Evolutionary conservation across 2,888 invertebrate species (phyloP).

Genomic region (Drosophila picticornis): DNA sequence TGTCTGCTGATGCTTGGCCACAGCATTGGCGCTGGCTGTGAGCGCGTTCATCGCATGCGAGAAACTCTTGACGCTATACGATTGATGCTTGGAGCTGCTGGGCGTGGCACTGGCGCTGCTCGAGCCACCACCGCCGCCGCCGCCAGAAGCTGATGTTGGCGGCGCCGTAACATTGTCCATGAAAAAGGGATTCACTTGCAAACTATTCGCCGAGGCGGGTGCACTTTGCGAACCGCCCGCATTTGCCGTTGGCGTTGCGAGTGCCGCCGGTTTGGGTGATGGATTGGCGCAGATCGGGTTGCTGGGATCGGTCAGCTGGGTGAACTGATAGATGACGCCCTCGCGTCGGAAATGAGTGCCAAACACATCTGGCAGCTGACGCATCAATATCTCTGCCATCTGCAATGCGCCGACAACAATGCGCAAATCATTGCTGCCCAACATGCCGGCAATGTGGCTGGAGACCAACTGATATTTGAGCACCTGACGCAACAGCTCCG

Average conservation of each 20-base stretch:
- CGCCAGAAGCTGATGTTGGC: slow-evolving; percentile 4
- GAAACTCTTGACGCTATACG: slow-evolving; percentile 83
- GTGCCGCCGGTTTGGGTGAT: slow-evolving; percentile 85
- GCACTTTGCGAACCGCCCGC: slow-evolving; percentile 82
- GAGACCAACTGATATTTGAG: slow-evolving; percentile 92
- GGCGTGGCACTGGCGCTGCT: slow-evolving; percentile 79
- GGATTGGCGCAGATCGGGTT: slow-evolving; percentile 87
- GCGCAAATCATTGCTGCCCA: slow-evolving; percentile 97
- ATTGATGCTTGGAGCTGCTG: slow-evolving; percentile 82
- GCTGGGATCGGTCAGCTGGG: slow-evolving; percentile 90
- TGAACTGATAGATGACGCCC: slow-evolving; percentile 97
- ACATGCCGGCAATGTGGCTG: slow-evolving; percentile 99
- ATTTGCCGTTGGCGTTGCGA: slow-evolving; percentile 62
- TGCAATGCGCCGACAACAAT: slow-evolving; percentile 98
- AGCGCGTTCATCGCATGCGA: slow-evolving; percentile 82
- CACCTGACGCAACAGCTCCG: slow-evolving; percentile 92
- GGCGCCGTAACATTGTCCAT: slow-evolving; percentile 70
- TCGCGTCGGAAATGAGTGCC: slow-evolving; percentile 98
- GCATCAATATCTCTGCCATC: slow-evolving; percentile 98
- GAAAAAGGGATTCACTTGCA: slow-evolving; percentile 83
- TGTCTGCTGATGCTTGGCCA: slow-evolving; percentile 47
- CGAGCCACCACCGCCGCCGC: slow-evolving; percentile 33
- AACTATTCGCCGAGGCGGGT: slow-evolving; percentile 82
- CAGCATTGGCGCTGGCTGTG: slow-evolving; percentile 73
- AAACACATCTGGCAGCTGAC: slow-evolving; percentile 97